Conservation (phyloP, 2,113 vertebrate genomes). For the Struthio camelus region DNA sequence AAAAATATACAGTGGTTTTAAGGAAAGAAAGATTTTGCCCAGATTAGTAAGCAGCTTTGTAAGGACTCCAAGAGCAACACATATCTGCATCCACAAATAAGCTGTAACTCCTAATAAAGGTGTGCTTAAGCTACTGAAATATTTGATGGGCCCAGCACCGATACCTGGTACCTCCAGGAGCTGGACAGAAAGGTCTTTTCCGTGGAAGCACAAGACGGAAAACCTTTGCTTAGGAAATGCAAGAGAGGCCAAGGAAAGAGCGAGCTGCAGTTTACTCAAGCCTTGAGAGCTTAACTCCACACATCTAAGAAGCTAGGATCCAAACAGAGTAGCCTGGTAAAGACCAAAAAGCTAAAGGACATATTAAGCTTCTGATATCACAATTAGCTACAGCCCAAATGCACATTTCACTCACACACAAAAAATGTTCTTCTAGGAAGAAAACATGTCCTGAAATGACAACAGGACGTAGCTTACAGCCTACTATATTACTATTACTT, state of each 20-base stretch:
- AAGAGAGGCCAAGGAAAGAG: neutral
- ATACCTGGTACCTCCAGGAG: neutral
- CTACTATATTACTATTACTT: no score
- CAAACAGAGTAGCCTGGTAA: neutral
- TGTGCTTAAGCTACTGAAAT: neutral
- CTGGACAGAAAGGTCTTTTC: neutral
- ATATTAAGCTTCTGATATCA: no score
- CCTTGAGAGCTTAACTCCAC: neutral
- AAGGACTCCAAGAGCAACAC: neutral
- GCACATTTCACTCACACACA: no score
- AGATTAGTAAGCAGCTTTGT: neutral
- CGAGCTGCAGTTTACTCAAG: neutral
- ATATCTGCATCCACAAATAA: neutral
- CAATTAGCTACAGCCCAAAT: no score
- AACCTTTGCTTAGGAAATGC: neutral
- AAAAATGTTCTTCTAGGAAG: no score
- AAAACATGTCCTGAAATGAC: no score
- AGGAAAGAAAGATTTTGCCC: neutral
- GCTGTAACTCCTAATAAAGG: neutral
- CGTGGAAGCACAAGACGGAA: neutral
- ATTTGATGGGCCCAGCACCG: neutral
- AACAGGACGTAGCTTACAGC: no score
- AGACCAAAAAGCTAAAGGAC: no score
- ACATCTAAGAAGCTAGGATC: neutral
- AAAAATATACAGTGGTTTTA: neutral